phyloP scores from a whole-genome alignment of 2,797 vertebrate genomes.

The Oceanodroma leucorhoa region DNA sequence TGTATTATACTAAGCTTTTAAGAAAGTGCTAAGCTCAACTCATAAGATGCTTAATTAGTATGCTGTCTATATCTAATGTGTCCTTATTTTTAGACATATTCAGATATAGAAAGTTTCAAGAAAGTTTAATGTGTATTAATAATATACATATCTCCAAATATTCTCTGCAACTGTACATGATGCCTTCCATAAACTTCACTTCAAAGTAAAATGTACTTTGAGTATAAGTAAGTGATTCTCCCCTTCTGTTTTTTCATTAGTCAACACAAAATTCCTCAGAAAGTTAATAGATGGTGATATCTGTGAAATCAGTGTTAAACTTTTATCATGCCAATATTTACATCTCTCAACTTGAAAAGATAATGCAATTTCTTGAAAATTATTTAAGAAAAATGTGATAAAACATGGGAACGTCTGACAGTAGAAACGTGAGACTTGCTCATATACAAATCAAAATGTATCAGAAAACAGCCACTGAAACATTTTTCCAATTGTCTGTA shows the following conservation, averaged over 20 bases:
- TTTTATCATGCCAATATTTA: slow-evolving; percentile 16
- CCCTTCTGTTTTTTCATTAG: neutral
- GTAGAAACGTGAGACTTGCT: slow-evolving; percentile 67
- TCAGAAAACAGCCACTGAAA: slow-evolving; percentile 75
- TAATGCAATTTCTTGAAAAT: slow-evolving; percentile 63
- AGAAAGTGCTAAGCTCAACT: neutral
- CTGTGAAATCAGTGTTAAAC: slow-evolving; percentile 21
- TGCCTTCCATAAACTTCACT: neutral
- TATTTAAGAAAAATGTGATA: slow-evolving; percentile 37
- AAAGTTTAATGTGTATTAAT: neutral
- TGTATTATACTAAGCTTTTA: neutral
- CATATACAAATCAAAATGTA: slow-evolving; percentile 68
- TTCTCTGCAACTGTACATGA: neutral
- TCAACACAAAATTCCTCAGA: neutral
- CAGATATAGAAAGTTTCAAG: neutral
- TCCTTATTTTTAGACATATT: neutral
- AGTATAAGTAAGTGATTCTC: neutral
- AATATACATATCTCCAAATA: neutral
- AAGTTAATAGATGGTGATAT: neutral
- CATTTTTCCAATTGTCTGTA: slow-evolving; percentile 73
- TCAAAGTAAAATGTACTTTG: neutral
- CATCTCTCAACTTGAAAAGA: slow-evolving; percentile 45
- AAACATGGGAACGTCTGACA: slow-evolving; percentile 57
- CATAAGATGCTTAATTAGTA: neutral
- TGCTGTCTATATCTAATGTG: neutral